A percentile compares a stretch with the other conserved stretches of the same genome.
Conservation (phyloP, 2,888 invertebrate genomes). For the Perdita meconis region DNA sequence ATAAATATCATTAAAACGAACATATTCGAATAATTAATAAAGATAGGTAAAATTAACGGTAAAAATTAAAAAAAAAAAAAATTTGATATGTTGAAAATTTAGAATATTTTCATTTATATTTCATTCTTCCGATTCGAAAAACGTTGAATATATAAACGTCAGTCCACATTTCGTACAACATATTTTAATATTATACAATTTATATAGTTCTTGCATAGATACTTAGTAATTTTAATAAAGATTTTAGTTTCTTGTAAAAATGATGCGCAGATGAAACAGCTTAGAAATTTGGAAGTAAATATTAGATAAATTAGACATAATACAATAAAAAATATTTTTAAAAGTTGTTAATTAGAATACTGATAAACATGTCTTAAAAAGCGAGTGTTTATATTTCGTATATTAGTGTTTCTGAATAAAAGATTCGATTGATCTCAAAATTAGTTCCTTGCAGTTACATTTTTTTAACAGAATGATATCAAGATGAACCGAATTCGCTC, state of each 20-base stretch:
- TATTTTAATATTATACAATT: constrained; percentile 3
- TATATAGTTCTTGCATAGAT: background rate
- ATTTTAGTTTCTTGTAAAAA: constrained; percentile 2
- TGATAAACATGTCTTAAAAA: constrained; percentile 17
- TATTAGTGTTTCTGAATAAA: constrained; percentile 5
- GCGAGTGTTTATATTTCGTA: background rate
- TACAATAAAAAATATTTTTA: constrained; percentile 13
- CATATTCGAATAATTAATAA: background rate
- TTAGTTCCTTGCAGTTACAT: constrained; percentile 15
- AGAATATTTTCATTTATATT: background rate
- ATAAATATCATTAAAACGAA: constrained; percentile 20
- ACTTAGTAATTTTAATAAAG: background rate
- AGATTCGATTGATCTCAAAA: constrained; percentile 13
- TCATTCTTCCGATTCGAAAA: background rate
- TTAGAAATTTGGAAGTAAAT: constrained; percentile 2
- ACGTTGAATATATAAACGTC: background rate
- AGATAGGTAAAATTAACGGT: background rate
- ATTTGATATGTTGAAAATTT: background rate
- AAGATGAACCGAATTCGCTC: constrained; percentile 97
- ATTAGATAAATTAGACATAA: background rate
- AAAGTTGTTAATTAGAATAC: constrained; percentile 5
- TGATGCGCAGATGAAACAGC: background rate
- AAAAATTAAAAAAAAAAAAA: background rate
- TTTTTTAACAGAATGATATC: constrained; percentile 84
- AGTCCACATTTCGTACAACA: constrained; percentile 6